These are phyloP conservation scores for Bos javanicus DNA, from an alignment of 2,113 vertebrate genomes.

Conservation along the genomic window DNA sequence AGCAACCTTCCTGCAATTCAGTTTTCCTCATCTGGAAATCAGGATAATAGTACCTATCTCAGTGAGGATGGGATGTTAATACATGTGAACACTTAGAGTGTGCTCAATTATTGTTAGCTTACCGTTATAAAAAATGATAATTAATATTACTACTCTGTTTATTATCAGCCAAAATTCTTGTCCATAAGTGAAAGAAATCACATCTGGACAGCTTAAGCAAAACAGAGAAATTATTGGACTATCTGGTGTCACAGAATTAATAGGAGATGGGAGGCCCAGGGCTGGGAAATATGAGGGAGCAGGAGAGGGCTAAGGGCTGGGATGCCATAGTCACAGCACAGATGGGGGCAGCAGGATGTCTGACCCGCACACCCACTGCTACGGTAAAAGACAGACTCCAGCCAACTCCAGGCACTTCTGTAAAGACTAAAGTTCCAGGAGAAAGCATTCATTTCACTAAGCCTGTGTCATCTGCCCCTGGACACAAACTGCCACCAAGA, in stretches of 20 bases:
- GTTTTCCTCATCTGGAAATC: background rate
- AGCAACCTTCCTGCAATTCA: background rate
- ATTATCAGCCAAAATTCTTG: background rate
- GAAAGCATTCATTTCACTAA: background rate
- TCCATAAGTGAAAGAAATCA: background rate
- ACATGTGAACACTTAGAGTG: background rate
- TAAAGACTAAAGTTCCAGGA: background rate
- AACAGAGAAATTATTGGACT: background rate
- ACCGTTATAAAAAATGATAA: background rate
- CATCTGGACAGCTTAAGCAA: background rate
- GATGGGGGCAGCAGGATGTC: background rate
- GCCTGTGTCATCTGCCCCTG: background rate
- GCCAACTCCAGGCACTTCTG: background rate
- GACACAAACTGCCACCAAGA: background rate
- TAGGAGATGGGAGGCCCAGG: background rate
- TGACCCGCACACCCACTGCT: background rate
- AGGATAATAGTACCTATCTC: background rate
- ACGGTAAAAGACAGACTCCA: background rate
- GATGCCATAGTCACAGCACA: too few species aligned
- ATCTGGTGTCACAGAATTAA: background rate
- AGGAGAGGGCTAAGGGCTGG: too few species aligned
- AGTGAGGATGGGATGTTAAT: background rate
- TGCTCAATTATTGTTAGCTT: background rate
- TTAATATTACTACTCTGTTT: background rate
- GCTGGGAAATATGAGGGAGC: background rate